Percentiles rank a stretch among this genome's conserved stretches.
Evolutionary conservation across 2,113 vertebrate species (phyloP).

Genomic region (Misgurnus mizolepis): DNA sequence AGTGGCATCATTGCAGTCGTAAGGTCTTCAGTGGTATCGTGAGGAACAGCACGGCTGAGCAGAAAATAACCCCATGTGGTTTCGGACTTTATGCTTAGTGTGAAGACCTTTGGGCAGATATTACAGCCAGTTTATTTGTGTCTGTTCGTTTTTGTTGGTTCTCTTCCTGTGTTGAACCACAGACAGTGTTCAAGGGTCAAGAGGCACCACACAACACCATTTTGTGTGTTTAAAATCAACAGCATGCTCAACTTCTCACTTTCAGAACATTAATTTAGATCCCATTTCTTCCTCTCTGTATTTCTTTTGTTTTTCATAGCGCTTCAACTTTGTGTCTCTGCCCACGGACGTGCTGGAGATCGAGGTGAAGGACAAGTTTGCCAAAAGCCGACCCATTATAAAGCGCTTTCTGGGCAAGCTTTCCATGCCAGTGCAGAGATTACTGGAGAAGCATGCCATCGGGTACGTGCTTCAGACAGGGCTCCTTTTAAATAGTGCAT

Average conservation of each 20-base stretch:
- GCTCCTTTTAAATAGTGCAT: background rate
- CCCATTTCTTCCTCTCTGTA: conserved; percentile 24
- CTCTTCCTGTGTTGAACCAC: background rate
- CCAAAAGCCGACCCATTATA: conserved; percentile 89
- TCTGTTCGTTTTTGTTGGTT: background rate
- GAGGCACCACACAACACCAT: background rate
- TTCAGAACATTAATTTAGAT: background rate
- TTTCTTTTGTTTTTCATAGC: conserved; percentile 68
- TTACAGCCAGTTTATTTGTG: background rate
- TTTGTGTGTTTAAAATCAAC: background rate
- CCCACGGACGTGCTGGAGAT: conserved; percentile 90
- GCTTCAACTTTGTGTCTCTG: conserved; percentile 87
- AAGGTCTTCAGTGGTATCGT: background rate
- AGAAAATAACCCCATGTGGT: background rate
- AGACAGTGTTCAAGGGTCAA: background rate
- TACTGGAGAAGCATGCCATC: conserved; percentile 88
- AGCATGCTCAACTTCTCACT: background rate
- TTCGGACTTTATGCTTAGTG: background rate
- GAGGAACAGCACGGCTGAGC: background rate
- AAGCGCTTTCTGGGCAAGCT: conserved; percentile 89
- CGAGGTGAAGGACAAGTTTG: conserved; percentile 92
- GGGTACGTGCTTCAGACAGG: conserved; percentile 70
- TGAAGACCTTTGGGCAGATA: background rate
- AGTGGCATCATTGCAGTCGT: background rate
- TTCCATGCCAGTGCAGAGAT: conserved; percentile 87